Evolutionary conservation across 2,888 invertebrate genomes (phyloP).

Genomic region (Drosophila villosipedis): DNA sequence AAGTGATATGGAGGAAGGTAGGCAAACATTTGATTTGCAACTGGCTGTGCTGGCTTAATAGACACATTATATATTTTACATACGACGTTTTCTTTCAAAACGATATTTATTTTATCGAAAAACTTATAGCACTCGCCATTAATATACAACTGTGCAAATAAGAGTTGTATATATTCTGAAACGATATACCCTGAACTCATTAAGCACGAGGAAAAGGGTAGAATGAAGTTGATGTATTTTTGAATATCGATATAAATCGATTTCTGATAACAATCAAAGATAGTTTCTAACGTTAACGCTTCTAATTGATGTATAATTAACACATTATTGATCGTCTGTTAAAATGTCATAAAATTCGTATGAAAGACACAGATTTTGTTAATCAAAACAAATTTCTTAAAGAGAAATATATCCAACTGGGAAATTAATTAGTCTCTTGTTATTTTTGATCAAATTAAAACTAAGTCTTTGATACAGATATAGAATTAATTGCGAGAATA

Average conservation of each 20-base stretch:
- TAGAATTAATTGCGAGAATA: conserved; percentile 18
- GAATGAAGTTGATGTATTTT: not conserved
- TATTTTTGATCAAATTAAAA: not conserved
- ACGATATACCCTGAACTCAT: not conserved
- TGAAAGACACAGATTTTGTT: not conserved
- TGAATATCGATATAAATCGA: not conserved
- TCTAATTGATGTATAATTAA: rapidly evolving
- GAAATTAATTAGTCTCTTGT: not conserved
- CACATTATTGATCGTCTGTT: not conserved
- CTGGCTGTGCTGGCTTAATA: not conserved
- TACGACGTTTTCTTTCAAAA: not conserved
- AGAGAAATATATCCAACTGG: no score
- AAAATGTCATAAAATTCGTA: not conserved
- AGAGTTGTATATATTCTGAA: not conserved
- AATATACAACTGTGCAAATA: not conserved
- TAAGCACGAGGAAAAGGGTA: not conserved
- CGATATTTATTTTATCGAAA: not conserved
- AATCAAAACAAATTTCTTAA: not conserved
- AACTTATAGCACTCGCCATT: not conserved
- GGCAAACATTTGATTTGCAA: not conserved
- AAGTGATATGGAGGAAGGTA: not conserved
- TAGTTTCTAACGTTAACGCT: not conserved
- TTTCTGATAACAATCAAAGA: not conserved
- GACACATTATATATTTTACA: not conserved
- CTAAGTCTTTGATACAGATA: not conserved